Base-by-base conservation (phyloP, 2,113 vertebrate species). In the Myodes glareolus region DNA sequence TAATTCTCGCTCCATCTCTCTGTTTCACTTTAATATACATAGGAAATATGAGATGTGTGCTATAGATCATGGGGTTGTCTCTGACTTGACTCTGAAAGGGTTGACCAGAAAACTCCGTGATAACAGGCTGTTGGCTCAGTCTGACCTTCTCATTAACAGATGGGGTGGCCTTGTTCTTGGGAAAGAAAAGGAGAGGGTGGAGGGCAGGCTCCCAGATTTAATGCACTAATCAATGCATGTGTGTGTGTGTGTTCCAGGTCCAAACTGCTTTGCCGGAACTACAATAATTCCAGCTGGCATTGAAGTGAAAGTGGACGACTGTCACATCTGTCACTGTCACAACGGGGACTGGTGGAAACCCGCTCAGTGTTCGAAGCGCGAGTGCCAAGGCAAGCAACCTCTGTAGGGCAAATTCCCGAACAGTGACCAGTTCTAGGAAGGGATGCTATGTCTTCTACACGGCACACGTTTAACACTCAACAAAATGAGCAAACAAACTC, bases 271-370 rank as follows among this genome's bases (percentile, higher is more conserved):
- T 97, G 99, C 99, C 91, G 99, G 99, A 98, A 99, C 99, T 45
- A 99, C 99, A 3, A 99, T 99, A 94, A 99, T 99, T 98, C 99
- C 99, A 12, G 99, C 99, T 68, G 99, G 99, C 98, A 99, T 99
- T 67, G 99, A 99, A 98, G 99, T 99, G 97, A 99, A 99, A 99
- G 99, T 99, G 99, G 99, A 99, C 93, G 99, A 99, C 98, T 99
- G 99, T 99, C 99, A 99, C 99, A 99, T 99, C 99, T 99, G 99
- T 98, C 99, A 99, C 97, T 99, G 99, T 99, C 99, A 99, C 99
- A 99, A 99, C 55, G 99, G 99, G 97, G 99, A 99, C 99, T 99
- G 99, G 99, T 99, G 99, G 99, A 99, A 99, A 97, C 99, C 99
- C 0, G 99, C 99, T 2, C 99, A 99, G 98, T 99, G 99, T 97